Evolutionary conservation across 2,797 vertebrate species (phyloP).

Genomic region (Helarctos malayanus): DNA sequence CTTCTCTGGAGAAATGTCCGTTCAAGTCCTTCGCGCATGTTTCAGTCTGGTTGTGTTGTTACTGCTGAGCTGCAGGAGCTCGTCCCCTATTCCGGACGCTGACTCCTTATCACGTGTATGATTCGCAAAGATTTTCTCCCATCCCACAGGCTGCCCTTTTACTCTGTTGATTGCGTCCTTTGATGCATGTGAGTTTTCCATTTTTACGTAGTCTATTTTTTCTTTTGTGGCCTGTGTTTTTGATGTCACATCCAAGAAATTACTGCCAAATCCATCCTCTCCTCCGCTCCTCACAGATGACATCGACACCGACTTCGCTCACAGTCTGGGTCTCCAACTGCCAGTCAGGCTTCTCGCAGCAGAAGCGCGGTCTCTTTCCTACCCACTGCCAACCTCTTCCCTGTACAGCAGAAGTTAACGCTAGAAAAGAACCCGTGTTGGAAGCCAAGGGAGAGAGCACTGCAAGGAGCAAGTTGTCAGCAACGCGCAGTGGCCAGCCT

Average conservation of each 20-base stretch:
- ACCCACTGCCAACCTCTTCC: background rate
- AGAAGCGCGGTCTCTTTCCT: background rate
- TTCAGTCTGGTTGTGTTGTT: background rate
- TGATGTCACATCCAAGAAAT: background rate
- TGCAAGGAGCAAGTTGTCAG: background rate
- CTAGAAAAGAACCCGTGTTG: background rate
- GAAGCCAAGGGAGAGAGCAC: background rate
- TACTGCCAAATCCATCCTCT: background rate
- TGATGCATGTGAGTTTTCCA: background rate
- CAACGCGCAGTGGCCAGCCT: background rate
- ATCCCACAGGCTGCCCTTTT: background rate
- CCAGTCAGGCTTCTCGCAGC: background rate
- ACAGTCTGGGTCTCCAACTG: background rate
- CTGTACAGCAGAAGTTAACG: background rate
- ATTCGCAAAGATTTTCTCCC: background rate
- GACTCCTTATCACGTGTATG: background rate
- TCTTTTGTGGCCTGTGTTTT: background rate
- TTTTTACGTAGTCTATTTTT: background rate
- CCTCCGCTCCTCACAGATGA: background rate
- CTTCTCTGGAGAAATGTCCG: background rate
- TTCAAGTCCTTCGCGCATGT: background rate
- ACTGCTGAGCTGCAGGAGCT: background rate
- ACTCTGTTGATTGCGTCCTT: background rate
- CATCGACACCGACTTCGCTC: background rate
- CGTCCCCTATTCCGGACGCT: background rate